Evolutionary conservation across 2,888 invertebrate genomes (phyloP).

Genomic region (Aphodius sticticus): DNA sequence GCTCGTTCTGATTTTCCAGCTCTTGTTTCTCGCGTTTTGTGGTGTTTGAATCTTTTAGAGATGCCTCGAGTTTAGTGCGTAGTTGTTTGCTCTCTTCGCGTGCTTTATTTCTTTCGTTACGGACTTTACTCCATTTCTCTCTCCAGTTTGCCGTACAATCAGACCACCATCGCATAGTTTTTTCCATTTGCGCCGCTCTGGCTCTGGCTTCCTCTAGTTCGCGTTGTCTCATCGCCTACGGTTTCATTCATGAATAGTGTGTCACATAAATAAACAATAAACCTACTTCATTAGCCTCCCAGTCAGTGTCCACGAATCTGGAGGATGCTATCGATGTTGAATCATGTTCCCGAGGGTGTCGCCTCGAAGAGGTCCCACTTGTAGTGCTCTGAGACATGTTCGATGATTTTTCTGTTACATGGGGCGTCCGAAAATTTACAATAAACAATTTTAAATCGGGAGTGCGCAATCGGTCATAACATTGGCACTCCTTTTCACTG

Average conservation of each 20-base stretch:
- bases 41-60: slow-evolving; percentile 77
- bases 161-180: slow-evolving; percentile 99
- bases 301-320: slow-evolving; percentile 75
- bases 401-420: slow-evolving; percentile 14
- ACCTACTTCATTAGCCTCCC: slow-evolving; percentile 79
- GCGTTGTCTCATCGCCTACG: slow-evolving; percentile 70
- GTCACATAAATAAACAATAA: slow-evolving; percentile 11
- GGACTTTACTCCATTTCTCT: slow-evolving; percentile 94
- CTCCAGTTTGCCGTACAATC: slow-evolving; percentile 98
- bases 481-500: slow-evolving; percentile 27
- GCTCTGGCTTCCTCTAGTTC: slow-evolving; percentile 95
- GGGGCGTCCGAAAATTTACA: slow-evolving; percentile 26
- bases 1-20: slow-evolving; percentile 77
- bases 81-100: slow-evolving; percentile 88
- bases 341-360: slow-evolving; percentile 70
- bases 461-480: slow-evolving; percentile 30
- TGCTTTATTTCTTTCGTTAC: slow-evolving; percentile 92
- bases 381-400: slow-evolving; percentile 70
- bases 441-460: slow-evolving; percentile 22
- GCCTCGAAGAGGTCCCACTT: slow-evolving; percentile 70
- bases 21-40: slow-evolving; percentile 83
- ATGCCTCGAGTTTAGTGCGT: slow-evolving; percentile 79
- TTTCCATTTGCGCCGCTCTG: slow-evolving; percentile 97
- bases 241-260: slow-evolving; percentile 5
- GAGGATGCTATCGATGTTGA: slow-evolving; percentile 65